A percentile compares a stretch with the other conserved stretches of the same genome.
Evolutionary conservation across 1,140 invertebrate genomes (phyloP).

Genomic region (Maniola jurtina): DNA sequence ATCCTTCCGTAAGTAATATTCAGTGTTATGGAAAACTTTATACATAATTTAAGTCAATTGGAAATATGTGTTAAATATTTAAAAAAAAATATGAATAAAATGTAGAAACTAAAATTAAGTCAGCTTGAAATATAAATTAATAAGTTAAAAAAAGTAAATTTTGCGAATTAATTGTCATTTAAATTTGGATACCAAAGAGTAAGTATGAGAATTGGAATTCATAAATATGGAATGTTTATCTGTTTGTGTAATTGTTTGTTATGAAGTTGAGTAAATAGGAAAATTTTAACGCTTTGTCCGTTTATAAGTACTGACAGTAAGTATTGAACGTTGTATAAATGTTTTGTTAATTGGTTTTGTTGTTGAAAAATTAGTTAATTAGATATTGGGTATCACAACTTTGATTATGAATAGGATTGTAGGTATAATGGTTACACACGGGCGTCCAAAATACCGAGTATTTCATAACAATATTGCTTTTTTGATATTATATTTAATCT

Average conservation of each 20-base stretch:
- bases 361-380: background rate
- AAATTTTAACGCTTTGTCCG: constrained; percentile 6
- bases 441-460: background rate
- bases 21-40: background rate
- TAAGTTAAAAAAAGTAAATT: background rate
- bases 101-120: background rate
- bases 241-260: background rate
- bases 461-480: background rate
- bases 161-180: background rate
- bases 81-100: background rate
- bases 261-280: background rate
- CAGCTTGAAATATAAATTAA: background rate
- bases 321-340: constrained; percentile 12
- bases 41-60: background rate
- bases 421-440: constrained; percentile 2
- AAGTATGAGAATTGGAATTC: constrained; percentile 1
- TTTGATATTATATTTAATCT: no score
- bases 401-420: background rate
- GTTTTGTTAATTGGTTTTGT: constrained; percentile 3
- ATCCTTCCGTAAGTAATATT: constrained; percentile 85
- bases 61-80: background rate
- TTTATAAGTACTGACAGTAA: constrained; percentile 9
- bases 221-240: background rate
- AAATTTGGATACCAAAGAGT: background rate
- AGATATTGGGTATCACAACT: background rate